Conservation (phyloP, 2,888 invertebrate genomes). For the Laspeyria flexula region DNA sequence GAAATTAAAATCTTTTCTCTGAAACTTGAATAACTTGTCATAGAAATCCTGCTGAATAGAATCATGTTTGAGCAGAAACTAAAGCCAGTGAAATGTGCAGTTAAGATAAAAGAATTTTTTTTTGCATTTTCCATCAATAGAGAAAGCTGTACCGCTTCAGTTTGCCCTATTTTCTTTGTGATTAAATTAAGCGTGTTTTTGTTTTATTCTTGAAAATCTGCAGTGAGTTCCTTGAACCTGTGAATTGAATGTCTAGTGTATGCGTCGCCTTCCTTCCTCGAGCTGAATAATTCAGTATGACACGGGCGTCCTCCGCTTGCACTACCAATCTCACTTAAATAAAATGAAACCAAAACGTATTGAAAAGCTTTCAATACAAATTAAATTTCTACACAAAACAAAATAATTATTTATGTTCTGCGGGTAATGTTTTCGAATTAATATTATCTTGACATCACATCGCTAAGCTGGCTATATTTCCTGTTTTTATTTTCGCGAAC, state of each 20-base stretch:
- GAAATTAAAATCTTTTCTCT: conserved; percentile 1
- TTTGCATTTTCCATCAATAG: conserved; percentile 5
- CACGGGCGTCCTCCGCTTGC: conserved; percentile 49
- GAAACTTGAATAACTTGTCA: not conserved
- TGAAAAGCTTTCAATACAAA: conserved; percentile 5
- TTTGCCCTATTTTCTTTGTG: conserved; percentile 19
- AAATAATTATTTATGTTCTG: conserved; percentile 5
- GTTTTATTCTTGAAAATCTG: conserved; percentile 20
- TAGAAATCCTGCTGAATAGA: not conserved
- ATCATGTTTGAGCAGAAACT: not conserved
- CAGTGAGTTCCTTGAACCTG: conserved; percentile 50
- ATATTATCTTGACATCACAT: conserved; percentile 20
- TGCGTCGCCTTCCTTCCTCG: conserved; percentile 62
- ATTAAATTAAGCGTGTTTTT: conserved; percentile 24
- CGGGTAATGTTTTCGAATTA: conserved; percentile 6
- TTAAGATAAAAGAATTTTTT: not conserved
- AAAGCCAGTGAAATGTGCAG: not conserved
- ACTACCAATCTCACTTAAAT: conserved; percentile 15
- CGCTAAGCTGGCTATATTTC: conserved; percentile 21
- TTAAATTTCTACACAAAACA: too few relatives aligned
- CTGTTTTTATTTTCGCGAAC: conserved; percentile 22
- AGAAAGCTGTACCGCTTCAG: conserved; percentile 12
- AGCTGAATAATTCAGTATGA: conserved; percentile 69
- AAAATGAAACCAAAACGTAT: conserved; percentile 14
- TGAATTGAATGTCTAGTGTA: conserved; percentile 47